These are phyloP conservation scores for Amyelois transitella DNA, from an alignment of 1,140 invertebrate genomes.

Conservation along the genomic window DNA sequence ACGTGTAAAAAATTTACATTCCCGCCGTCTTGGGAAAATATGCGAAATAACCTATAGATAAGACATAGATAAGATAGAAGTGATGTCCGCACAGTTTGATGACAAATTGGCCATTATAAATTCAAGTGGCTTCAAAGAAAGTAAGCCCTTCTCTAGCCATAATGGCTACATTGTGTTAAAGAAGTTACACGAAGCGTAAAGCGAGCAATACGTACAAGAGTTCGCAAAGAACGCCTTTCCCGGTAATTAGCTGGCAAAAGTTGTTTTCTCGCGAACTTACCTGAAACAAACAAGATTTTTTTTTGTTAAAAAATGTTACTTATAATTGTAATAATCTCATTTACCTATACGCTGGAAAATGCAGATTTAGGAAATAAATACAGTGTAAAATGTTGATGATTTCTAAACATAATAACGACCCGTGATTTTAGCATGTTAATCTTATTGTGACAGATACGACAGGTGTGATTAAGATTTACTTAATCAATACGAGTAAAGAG, in stretches of 20 bases:
- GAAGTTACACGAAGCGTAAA: conserved; percentile 1
- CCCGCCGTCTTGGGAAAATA: no score
- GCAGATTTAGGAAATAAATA: no score
- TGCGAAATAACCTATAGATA: no score
- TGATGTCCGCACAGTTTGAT: conserved; percentile 23
- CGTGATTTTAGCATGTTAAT: no score
- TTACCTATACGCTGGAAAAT: no score
- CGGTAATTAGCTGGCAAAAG: conserved; percentile 1
- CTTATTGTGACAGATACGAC: no score
- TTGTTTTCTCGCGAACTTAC: conserved; percentile 26
- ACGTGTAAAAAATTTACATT: no score
- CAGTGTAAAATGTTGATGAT: background rate
- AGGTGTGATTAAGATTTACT: no score
- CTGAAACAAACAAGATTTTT: conserved; percentile 44
- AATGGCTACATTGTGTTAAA: conserved; percentile 2
- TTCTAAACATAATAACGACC: background rate
- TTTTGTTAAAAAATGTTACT: no score
- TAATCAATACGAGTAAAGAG: no score
- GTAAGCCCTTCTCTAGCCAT: background rate
- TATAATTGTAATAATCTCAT: no score
- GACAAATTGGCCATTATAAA: conserved; percentile 26
- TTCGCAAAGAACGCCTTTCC: background rate
- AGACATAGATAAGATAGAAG: background rate
- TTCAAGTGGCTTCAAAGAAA: conserved; percentile 6
- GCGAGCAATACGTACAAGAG: background rate